These are phyloP conservation scores for Chionodraco myersi DNA, from an alignment of 2,113 vertebrate species.

Conservation along the genomic window DNA sequence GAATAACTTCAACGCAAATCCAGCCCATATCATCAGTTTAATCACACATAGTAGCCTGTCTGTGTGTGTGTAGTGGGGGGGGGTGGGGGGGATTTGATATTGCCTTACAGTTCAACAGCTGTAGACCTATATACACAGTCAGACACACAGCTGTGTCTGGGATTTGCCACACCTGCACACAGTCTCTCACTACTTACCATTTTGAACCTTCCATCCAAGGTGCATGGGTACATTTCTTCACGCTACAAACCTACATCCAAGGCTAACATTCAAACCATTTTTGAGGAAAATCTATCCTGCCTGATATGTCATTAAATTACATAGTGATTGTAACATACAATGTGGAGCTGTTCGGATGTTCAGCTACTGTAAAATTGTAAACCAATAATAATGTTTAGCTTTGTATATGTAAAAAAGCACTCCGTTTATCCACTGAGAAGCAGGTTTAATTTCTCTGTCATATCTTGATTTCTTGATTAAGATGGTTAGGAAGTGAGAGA, in stretches of 20 bases:
- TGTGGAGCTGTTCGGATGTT: not conserved
- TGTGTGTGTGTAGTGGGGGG: slow-evolving; percentile 54
- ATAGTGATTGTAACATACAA: not conserved
- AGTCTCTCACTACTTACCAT: slow-evolving; percentile 9
- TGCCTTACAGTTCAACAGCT: slow-evolving; percentile 68
- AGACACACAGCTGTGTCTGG: slow-evolving; percentile 45
- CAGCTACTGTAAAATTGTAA: not conserved
- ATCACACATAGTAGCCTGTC: slow-evolving; percentile 37
- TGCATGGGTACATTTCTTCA: not conserved
- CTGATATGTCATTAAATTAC: not conserved
- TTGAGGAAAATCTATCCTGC: not conserved
- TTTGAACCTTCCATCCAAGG: not conserved
- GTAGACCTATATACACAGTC: slow-evolving; percentile 42
- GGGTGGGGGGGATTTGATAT: slow-evolving; percentile 67
- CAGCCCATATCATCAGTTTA: slow-evolving; percentile 22
- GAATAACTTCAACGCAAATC: slow-evolving; percentile 16
- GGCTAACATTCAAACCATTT: not conserved
- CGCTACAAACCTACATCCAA: not conserved
- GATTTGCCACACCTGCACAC: slow-evolving; percentile 46
- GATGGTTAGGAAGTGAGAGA: slow-evolving; percentile 20
- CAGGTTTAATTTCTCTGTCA: slow-evolving; percentile 53
- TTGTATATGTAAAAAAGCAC: slow-evolving; percentile 14
- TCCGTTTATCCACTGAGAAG: slow-evolving; percentile 1
- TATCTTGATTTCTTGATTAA: slow-evolving; percentile 43
- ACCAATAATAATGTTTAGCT: slow-evolving; percentile 9